Base-by-base conservation (phyloP, 2,888 invertebrate species). In the Lasioglossum calceatum region DNA sequence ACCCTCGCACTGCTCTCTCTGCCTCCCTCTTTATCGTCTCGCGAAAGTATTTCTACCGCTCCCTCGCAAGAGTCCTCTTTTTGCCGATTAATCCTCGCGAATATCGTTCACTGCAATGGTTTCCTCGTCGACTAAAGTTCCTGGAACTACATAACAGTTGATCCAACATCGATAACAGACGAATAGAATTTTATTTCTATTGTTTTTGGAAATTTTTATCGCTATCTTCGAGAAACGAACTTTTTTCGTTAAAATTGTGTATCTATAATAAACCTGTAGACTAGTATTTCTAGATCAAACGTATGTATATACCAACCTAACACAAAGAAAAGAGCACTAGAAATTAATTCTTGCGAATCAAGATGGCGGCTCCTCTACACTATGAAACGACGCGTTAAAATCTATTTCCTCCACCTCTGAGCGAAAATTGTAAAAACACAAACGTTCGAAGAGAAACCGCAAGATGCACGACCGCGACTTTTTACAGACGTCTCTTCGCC, bases 11-110 rank as follows among this genome's bases (percentile, higher is more conserved):
- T 19, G 12, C 32, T 58, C 44, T 61, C 27, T 4, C 14, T n/a
- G 58, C 58, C 12, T 27, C 61, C 61, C 61, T 32, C 61, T 27
- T 32, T 27, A 32, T 32, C 16, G 80, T 87, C 79, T 83, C 78
- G 67, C 67, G 36, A 67, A 67, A 67, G 10, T 70, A 70, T 70
- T 70, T 70, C 23, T n/a, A 23, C 67, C 8, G 36, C 10, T 67
- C 67, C 10, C 67, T 10, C 36, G 32, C 36, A 36, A 16, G 19
- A 36, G 4, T 67, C 67, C 67, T 67, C 67, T 67, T 36, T 78
- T n/a, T 80, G 82, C 84, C 82, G 75, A 61, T 75, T 84, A 67
- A 83, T 70, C 47, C 50, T 27, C 39, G 54, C 27, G 16, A 61
- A 61, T 61, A 32, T 32, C 27, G 27, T 14, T 14, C 27, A 27